phyloP scores from a whole-genome alignment of 2,888 invertebrate genomes.

The Drosophila macrospina region DNA sequence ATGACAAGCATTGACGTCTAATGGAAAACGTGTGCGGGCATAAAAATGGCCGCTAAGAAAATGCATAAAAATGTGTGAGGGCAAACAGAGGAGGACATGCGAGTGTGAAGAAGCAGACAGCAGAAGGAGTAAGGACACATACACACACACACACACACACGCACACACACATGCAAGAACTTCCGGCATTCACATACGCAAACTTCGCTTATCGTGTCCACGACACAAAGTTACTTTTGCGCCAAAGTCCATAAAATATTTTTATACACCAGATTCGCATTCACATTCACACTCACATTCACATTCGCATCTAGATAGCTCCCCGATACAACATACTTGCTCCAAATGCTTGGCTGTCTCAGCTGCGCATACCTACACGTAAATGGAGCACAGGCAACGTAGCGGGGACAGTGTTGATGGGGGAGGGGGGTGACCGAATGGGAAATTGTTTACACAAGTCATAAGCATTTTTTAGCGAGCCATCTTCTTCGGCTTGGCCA shows the following conservation, averaged over 20 bases:
- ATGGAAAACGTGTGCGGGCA: constrained; percentile 84
- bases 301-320: constrained; percentile 32
- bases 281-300: constrained; percentile 37
- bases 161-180: constrained; percentile 70
- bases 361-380: constrained; percentile 70
- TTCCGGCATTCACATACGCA: constrained; percentile 77
- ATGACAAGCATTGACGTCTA: constrained; percentile 77
- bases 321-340: constrained; percentile 21
- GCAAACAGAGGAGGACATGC: constrained; percentile 46
- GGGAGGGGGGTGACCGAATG: constrained; percentile 32
- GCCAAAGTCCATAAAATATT: constrained; percentile 77
- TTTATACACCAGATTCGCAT: constrained; percentile 61
- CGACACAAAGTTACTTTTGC: constrained; percentile 74
- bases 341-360: constrained; percentile 10
- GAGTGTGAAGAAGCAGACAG: background rate
- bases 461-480: constrained; percentile 79
- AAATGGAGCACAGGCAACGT: constrained; percentile 45
- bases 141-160: constrained; percentile 6
- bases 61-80: constrained; percentile 77
- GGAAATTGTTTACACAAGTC: constrained; percentile 79
- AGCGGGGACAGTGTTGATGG: background rate
- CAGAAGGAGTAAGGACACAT: constrained; percentile 9
- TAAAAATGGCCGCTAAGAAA: constrained; percentile 84
- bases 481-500: constrained; percentile 56
- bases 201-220: constrained; percentile 67